phyloP scores from a whole-genome alignment of 2,797 vertebrate genomes.

The Phataginus tetradactyla region DNA sequence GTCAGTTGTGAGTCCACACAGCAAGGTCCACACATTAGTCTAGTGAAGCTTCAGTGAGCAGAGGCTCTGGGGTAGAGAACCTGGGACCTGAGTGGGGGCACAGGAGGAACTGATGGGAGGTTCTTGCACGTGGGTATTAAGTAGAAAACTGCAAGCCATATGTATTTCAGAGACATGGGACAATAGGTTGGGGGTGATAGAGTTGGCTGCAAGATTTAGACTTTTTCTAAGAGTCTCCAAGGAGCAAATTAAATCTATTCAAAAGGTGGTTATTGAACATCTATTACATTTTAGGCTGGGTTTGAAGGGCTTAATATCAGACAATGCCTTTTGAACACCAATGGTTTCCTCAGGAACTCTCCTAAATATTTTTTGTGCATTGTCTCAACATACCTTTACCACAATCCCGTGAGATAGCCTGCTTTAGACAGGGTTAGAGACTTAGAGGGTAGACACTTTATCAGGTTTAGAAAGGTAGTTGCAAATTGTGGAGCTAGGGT shows the following conservation, averaged over 20 bases:
- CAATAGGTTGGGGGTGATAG: neutral
- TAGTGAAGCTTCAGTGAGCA: neutral
- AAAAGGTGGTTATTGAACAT: neutral
- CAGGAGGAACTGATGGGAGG: neutral
- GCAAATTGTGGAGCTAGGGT: too few relatives aligned
- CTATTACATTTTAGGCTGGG: neutral
- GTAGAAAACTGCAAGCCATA: neutral
- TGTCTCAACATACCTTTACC: neutral
- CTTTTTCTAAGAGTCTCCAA: neutral
- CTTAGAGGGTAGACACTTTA: neutral
- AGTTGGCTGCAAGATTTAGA: neutral
- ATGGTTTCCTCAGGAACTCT: neutral
- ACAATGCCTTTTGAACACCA: neutral
- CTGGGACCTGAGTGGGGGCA: neutral
- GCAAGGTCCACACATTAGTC: too few relatives aligned
- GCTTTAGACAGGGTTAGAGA: neutral
- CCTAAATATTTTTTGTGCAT: rapidly evolving
- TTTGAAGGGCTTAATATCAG: neutral
- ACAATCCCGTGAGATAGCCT: rapidly evolving
- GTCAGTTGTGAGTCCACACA: neutral
- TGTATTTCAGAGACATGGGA: neutral
- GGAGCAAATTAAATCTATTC: neutral
- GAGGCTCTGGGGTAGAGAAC: neutral
- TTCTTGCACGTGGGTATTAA: neutral
- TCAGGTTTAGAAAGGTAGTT: neutral